These are phyloP conservation scores for Agriopis marginaria DNA, from an alignment of 2,888 invertebrate genomes.

Conservation along the genomic window DNA sequence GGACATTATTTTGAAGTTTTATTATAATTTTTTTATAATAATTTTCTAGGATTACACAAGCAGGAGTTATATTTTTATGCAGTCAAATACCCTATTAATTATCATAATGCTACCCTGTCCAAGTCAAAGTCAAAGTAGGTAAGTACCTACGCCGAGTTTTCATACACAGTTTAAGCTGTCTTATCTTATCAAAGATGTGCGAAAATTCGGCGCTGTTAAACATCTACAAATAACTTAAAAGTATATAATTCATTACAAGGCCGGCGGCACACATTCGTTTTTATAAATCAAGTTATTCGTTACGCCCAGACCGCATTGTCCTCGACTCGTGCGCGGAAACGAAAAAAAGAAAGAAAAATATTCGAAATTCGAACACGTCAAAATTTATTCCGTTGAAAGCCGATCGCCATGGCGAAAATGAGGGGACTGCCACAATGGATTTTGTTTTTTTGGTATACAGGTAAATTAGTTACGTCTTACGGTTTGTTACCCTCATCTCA, in stretches of 20 bases:
- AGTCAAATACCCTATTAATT: too few relatives aligned
- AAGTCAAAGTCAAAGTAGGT: too few relatives aligned
- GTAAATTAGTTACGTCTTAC: background rate
- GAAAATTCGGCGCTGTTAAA: too few relatives aligned
- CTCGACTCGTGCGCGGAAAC: conserved; percentile 66
- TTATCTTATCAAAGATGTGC: too few relatives aligned
- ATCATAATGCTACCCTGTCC: too few relatives aligned
- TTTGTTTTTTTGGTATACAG: background rate
- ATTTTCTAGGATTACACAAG: too few relatives aligned
- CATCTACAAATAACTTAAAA: too few relatives aligned
- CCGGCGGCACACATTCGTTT: conserved; percentile 67
- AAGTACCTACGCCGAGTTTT: too few relatives aligned
- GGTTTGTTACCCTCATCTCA: background rate
- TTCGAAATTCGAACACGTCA: conserved; percentile 75
- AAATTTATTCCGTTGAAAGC: conserved; percentile 72
- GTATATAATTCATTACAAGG: conserved; percentile 47
- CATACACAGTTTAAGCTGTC: too few relatives aligned
- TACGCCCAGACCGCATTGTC: conserved; percentile 78
- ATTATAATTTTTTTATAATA: too few relatives aligned
- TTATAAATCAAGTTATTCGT: conserved; percentile 82
- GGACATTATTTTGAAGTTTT: too few relatives aligned
- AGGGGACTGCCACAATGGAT: conserved; percentile 49
- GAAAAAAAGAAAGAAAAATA: conserved; percentile 60
- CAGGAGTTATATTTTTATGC: too few relatives aligned
- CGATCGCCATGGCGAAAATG: conserved; percentile 66